A percentile compares a stretch with the other conserved stretches of the same genome.
These are phyloP conservation scores for Pachyramphus minor DNA, from an alignment of 2,113 vertebrate genomes.

Conservation along the genomic window DNA sequence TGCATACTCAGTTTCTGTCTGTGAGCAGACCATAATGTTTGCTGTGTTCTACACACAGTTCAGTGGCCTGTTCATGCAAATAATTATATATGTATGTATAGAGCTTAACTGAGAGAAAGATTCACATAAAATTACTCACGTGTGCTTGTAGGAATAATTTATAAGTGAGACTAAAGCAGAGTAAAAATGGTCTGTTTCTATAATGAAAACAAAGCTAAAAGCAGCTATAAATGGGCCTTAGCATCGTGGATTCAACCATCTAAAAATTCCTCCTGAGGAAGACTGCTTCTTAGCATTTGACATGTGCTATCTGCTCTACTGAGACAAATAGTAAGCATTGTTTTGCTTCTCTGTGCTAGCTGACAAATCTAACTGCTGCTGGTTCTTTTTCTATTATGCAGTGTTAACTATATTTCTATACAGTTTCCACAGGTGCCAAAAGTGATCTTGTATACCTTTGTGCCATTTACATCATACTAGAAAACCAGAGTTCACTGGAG, in stretches of 20 bases:
- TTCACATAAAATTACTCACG: not conserved
- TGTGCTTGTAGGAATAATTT: conserved; percentile 1
- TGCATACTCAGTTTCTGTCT: not conserved
- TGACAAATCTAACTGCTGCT: not conserved
- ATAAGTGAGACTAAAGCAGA: not conserved
- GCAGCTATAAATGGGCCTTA: not conserved
- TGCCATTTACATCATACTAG: not conserved
- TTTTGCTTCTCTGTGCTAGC: not conserved
- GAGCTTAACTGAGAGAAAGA: not conserved
- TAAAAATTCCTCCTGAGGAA: not conserved
- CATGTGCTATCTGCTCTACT: not conserved
- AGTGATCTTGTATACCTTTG: not conserved
- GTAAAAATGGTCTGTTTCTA: not conserved
- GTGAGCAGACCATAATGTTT: not conserved
- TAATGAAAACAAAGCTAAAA: not conserved
- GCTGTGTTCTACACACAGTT: not conserved
- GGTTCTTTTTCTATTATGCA: not conserved
- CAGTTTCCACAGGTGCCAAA: not conserved
- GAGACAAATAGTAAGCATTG: not conserved
- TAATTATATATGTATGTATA: not conserved
- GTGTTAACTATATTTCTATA: not conserved
- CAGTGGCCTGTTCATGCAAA: not conserved
- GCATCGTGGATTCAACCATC: not conserved
- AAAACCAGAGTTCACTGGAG: not conserved
- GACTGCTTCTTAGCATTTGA: not conserved